Evolutionary conservation across 2,888 invertebrate species (phyloP).

Genomic region (Pogonocherus hispidulus): DNA sequence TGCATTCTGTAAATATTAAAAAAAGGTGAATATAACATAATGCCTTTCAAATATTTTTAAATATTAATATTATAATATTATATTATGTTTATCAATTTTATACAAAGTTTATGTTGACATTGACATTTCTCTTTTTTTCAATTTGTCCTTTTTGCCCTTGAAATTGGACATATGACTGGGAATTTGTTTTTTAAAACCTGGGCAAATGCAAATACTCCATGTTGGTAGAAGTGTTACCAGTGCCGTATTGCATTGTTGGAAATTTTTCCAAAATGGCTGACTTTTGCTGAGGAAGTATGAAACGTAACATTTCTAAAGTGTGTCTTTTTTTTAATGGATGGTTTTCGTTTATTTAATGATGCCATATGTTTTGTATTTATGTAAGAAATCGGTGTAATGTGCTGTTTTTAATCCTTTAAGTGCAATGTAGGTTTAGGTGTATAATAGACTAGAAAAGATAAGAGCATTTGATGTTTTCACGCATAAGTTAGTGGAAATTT

Average conservation of each 20-base stretch:
- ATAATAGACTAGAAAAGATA: conserved; percentile 56
- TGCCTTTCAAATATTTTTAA: too few species aligned
- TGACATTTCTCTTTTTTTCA: too few species aligned
- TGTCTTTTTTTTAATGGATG: conserved; percentile 54
- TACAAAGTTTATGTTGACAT: too few species aligned
- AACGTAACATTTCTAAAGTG: conserved; percentile 60
- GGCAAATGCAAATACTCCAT: too few species aligned
- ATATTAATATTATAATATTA: too few species aligned
- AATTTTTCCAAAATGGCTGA: conserved; percentile 66
- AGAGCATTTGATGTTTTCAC: conserved; percentile 58
- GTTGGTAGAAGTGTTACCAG: too few species aligned
- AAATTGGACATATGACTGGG: too few species aligned
- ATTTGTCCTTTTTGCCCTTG: too few species aligned
- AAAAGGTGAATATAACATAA: too few species aligned
- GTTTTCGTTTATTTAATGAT: conserved; percentile 38
- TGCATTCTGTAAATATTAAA: too few species aligned
- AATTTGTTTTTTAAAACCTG: too few species aligned
- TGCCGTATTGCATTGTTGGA: conserved; percentile 67
- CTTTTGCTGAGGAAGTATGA: conserved; percentile 62
- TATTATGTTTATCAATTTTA: too few species aligned
- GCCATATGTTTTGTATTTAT: conserved; percentile 31
- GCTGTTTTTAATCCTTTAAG: conserved; percentile 46
- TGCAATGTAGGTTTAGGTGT: conserved; percentile 57
- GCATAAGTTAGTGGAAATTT: conserved; percentile 44
- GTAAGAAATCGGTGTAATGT: conserved; percentile 41